These are phyloP conservation scores for Chelmon rostratus DNA, from an alignment of 2,797 vertebrate genomes.

Conservation along the genomic window DNA sequence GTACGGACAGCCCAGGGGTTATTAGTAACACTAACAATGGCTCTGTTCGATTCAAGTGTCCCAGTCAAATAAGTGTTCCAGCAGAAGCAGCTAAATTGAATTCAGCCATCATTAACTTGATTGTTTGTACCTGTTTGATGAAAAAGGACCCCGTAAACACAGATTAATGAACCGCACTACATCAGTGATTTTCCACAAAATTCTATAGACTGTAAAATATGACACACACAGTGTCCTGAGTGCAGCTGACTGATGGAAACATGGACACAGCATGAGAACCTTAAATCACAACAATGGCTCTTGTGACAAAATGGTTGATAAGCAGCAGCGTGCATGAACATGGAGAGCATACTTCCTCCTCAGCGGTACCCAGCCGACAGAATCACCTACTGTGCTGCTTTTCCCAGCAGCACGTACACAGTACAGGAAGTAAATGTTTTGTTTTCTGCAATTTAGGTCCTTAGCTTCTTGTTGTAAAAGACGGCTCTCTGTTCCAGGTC, in stretches of 20 bases:
- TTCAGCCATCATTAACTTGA: neutral
- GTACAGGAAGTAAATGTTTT: conserved; percentile 76
- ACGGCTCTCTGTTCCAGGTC: conserved; percentile 28
- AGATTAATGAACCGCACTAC: no score
- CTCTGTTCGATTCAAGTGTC: no score
- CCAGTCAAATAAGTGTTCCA: no score
- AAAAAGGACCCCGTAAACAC: neutral
- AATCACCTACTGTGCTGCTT: conserved; percentile 42
- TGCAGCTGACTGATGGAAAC: conserved; percentile 6
- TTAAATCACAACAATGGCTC: conserved; percentile 48
- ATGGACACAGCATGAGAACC: conserved; percentile 34
- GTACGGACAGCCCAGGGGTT: no score
- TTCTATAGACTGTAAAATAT: neutral
- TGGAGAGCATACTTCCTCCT: conserved; percentile 56
- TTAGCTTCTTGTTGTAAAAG: conserved; percentile 35
- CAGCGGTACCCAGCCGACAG: conserved; percentile 5
- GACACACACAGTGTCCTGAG: neutral
- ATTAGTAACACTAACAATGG: no score
- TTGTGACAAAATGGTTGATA: conserved; percentile 25
- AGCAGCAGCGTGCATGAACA: conserved; percentile 31
- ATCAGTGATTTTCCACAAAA: no score
- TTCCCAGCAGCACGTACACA: conserved; percentile 60
- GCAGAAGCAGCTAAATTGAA: no score
- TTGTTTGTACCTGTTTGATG: neutral
- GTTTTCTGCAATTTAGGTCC: conserved; percentile 75